Base-by-base conservation (phyloP, 2,113 vertebrate genomes). In the Apteryx owenii region DNA sequence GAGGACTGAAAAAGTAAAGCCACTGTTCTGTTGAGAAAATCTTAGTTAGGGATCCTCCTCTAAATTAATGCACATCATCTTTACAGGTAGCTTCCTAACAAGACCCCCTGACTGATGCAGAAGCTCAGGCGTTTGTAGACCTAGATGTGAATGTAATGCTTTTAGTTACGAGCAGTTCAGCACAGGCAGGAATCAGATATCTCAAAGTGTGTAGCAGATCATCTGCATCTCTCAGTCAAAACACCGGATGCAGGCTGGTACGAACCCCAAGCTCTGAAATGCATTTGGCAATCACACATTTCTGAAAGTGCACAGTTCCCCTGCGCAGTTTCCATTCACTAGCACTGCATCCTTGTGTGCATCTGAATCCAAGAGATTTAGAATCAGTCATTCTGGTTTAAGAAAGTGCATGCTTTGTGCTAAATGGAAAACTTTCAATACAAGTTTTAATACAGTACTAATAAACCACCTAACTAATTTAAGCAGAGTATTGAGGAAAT, bases 281-380 rank as follows among this genome's bases (percentile, higher is more conserved):
- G 1, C 33, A 26, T 29, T 38, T 66, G 54, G 31, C 1, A 3
- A 54, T 28, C 46, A 42, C 38, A 61, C 0, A 0, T 71, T 46
- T 76, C 62, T 64, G 69, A 10, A 58, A 4, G 3, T 12, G 10
- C 29, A 28, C 66, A 38, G 40, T 7, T 68, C 13, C 28, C 64
- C 20, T 33, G 23, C 51, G 75, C 7, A 53, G 38, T 36, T 82
- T 71, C 44, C 51, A 14, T 23, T 48, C 65, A 19, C 64, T 26
- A 86, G 28, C 64, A 31, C 51, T 61, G 28, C 51, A 72, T 33
- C 33, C 13, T 82, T 2, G 6, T 16, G 38, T 26, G 26, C 33
- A 38, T 33, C 64, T 3, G 1, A 65, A 42, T 28, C 36, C 42
- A 60, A 65, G 23, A 82, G 44, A 71, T 48, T 22, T 19, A 28